phyloP scores from a whole-genome alignment of 2,888 invertebrate genomes.

The Limenitis camilla region DNA sequence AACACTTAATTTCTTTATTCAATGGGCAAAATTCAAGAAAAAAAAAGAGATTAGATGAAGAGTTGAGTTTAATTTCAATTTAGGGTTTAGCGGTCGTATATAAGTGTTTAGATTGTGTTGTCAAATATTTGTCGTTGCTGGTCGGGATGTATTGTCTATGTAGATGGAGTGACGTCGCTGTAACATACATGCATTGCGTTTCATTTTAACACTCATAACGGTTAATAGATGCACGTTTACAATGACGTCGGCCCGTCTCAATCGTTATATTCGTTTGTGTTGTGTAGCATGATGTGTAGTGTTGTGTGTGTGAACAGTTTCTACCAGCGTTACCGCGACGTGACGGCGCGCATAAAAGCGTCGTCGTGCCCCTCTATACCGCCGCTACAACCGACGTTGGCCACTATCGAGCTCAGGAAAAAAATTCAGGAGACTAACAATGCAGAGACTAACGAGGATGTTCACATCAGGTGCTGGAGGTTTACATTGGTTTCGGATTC shows the following conservation, averaged over 20 bases:
- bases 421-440: slow-evolving; percentile 47
- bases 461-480: slow-evolving; percentile 63
- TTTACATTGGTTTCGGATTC: slow-evolving; percentile 28
- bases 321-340: slow-evolving; percentile 90
- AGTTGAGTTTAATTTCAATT: no score
- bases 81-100: no score
- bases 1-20: no score
- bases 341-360: slow-evolving; percentile 91
- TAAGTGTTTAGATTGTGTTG: no score
- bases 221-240: no score
- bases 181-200: no score
- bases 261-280: not conserved
- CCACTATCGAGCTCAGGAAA: slow-evolving; percentile 46
- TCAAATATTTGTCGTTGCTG: no score
- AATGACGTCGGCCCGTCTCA: slow-evolving; percentile 1
- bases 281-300: slow-evolving; percentile 21
- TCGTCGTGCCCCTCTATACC: slow-evolving; percentile 85
- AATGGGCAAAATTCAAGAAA: no score
- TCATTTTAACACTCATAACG: no score
- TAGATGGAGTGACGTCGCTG: no score
- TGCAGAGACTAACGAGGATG: slow-evolving; percentile 56
- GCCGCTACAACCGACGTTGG: slow-evolving; percentile 67
- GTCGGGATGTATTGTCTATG: no score
- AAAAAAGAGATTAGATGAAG: no score
- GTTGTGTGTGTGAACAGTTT: slow-evolving; percentile 76